Evolutionary conservation across 2,888 invertebrate genomes (phyloP).

Genomic region (Hypomecis punctinalis): DNA sequence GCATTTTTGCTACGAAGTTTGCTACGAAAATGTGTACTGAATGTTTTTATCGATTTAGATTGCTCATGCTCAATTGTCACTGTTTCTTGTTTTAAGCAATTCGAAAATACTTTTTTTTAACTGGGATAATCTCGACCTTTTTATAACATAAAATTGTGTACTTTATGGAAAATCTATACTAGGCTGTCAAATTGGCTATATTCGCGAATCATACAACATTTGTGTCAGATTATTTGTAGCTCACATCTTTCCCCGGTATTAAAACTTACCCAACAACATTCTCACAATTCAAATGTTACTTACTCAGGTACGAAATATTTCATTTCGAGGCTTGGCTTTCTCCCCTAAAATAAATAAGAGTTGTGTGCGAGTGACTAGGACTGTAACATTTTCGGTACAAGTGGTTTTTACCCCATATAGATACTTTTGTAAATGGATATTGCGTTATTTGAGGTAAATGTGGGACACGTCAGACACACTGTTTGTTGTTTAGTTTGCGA

Average conservation of each 20-base stretch:
- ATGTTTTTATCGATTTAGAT: no score
- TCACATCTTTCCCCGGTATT: background rate
- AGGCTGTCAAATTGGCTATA: no score
- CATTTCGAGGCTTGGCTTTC: background rate
- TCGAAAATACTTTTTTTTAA: no score
- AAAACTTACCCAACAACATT: background rate
- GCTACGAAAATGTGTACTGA: no score
- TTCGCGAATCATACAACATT: no score
- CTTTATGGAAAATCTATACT: no score
- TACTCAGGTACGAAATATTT: conserved; percentile 1
- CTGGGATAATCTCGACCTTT: no score
- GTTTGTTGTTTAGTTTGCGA: background rate
- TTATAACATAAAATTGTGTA: no score
- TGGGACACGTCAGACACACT: conserved; percentile 14
- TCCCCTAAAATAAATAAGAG: conserved; percentile 13
- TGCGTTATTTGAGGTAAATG: conserved; percentile 5
- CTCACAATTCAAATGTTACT: conserved; percentile 2
- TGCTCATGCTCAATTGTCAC: no score
- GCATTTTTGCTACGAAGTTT: no score
- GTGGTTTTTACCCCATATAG: conserved; percentile 12
- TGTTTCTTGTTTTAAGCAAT: no score
- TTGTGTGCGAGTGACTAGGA: conserved; percentile 9
- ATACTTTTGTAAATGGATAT: background rate
- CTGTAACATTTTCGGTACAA: conserved; percentile 19
- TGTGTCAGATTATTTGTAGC: no score